phyloP scores from a whole-genome alignment of 2,797 vertebrate genomes.

The Bryconaethiops microstoma region DNA sequence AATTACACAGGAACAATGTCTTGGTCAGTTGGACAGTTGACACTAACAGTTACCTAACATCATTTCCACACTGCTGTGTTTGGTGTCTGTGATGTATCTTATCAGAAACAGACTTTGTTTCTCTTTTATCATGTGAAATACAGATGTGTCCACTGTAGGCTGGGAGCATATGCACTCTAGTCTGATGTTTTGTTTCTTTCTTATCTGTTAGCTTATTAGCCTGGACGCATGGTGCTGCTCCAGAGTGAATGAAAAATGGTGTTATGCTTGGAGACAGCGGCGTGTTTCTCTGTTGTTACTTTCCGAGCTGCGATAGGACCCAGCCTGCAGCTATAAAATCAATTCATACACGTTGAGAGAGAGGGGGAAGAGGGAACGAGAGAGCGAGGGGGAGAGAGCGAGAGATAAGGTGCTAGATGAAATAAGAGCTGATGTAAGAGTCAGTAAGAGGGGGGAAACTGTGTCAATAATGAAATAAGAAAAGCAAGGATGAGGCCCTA shows the following conservation, averaged over 20 bases:
- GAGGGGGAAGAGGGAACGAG: conserved; percentile 42
- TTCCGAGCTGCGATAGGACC: conserved; percentile 49
- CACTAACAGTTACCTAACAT: not conserved
- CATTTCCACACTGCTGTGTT: conserved; percentile 41
- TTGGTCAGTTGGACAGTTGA: not conserved
- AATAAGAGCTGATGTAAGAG: conserved; percentile 8
- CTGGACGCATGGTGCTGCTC: conserved; percentile 37
- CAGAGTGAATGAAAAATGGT: conserved; percentile 54
- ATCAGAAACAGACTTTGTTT: conserved; percentile 29
- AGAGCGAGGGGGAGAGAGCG: conserved; percentile 44
- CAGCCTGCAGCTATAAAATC: conserved; percentile 61
- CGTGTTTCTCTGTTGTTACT: conserved; percentile 34
- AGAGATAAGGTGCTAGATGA: conserved; percentile 15
- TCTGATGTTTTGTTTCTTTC: conserved; percentile 42
- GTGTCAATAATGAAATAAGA: conserved; percentile 26
- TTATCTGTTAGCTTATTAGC: conserved; percentile 41
- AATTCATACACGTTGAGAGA: conserved; percentile 57
- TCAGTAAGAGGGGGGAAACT: conserved; percentile 43
- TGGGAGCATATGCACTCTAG: not conserved
- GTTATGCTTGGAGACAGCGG: conserved; percentile 52
- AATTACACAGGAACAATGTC: not conserved
- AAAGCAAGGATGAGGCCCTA: conserved; percentile 14
- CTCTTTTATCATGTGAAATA: conserved; percentile 13
- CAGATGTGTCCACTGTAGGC: not conserved
- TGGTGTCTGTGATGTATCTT: conserved; percentile 24